These are phyloP conservation scores for Martes flavigula DNA, from an alignment of 2,797 vertebrate genomes.

Conservation along the genomic window DNA sequence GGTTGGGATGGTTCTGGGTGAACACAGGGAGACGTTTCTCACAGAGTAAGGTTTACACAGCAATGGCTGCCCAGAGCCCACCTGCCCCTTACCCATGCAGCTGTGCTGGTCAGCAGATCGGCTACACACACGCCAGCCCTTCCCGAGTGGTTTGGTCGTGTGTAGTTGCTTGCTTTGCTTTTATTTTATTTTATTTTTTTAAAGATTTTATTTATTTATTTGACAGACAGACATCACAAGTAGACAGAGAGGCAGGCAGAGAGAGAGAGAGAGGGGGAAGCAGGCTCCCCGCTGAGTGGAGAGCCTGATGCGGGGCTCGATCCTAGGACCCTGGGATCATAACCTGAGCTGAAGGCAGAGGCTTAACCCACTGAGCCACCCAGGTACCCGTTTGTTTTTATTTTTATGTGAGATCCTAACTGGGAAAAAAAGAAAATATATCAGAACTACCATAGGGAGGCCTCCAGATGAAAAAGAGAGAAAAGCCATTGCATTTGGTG, in stretches of 20 bases:
- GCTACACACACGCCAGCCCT: neutral
- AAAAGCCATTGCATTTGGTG: neutral
- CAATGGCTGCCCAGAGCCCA: rapidly evolving
- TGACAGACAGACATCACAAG: too few relatives aligned
- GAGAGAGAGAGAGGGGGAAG: too few relatives aligned
- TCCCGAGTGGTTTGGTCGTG: neutral
- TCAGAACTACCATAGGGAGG: neutral
- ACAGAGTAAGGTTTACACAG: rapidly evolving
- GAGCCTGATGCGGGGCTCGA: too few relatives aligned
- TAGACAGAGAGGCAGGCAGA: too few relatives aligned
- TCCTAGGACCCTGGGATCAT: too few relatives aligned
- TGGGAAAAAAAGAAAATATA: neutral
- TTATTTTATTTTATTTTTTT: neutral
- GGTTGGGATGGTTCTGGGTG: too few relatives aligned
- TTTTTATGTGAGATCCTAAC: neutral
- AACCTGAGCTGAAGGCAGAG: too few relatives aligned
- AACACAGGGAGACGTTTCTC: rapidly evolving
- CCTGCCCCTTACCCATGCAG: rapidly evolving
- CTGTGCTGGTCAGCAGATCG: neutral
- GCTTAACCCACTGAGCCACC: too few relatives aligned
- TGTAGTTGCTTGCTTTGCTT: neutral
- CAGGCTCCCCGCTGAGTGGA: too few relatives aligned
- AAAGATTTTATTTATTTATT: too few relatives aligned
- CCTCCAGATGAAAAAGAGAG: neutral
- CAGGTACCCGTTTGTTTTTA: neutral